These are phyloP conservation scores for Emydura subglobosa DNA, from an alignment of 2,113 vertebrate species.

Conservation along the genomic window DNA sequence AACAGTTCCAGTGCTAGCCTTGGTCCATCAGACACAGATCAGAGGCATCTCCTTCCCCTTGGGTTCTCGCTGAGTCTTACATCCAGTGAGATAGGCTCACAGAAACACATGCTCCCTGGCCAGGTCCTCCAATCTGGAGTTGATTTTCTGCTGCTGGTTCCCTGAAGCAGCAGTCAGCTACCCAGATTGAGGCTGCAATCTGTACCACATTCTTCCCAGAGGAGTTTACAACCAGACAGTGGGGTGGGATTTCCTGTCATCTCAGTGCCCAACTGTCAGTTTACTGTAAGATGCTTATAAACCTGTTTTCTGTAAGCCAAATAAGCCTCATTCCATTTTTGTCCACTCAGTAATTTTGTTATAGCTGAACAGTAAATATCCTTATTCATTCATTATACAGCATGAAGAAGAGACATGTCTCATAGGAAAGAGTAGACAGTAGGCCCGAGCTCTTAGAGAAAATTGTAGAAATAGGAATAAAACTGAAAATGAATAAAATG, in stretches of 20 bases:
- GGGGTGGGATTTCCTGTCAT: not conserved
- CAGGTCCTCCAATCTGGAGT: not conserved
- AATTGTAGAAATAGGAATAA: not conserved
- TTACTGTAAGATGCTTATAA: not conserved
- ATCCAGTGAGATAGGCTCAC: not conserved
- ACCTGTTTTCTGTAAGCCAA: not conserved
- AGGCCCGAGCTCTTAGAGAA: not conserved
- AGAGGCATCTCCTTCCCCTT: not conserved
- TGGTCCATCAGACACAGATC: not conserved
- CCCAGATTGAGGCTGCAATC: rapidly evolving
- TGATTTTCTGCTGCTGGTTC: not conserved
- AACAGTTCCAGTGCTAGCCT: rapidly evolving
- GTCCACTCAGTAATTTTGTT: not conserved
- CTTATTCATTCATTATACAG: not conserved
- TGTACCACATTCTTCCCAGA: not conserved
- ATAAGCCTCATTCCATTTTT: not conserved
- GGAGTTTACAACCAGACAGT: not conserved
- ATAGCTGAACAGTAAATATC: not conserved
- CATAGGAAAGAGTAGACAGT: not conserved
- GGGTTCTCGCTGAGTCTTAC: not conserved
- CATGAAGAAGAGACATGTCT: not conserved
- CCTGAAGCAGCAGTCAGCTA: not conserved
- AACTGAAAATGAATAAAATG: not conserved
- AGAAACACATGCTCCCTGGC: not conserved
- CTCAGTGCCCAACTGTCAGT: not conserved